Evolutionary conservation across 2,888 invertebrate species (phyloP).

Genomic region (Shargacucullia verbasci): DNA sequence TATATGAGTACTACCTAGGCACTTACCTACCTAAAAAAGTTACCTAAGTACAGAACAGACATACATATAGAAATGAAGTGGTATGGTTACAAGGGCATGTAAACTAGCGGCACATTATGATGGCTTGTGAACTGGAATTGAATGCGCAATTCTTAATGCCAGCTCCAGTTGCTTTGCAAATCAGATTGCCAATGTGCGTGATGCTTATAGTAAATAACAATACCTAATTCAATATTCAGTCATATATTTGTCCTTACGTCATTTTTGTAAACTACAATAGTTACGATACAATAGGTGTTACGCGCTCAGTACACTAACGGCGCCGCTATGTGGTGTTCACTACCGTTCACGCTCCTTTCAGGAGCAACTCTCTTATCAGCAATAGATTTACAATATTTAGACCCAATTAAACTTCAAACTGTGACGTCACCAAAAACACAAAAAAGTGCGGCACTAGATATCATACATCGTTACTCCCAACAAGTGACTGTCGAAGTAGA

Average conservation of each 20-base stretch:
- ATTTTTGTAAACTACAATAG: not conserved
- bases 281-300: not conserved
- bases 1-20: too few relatives aligned
- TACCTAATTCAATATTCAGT: not conserved
- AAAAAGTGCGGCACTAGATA: slow-evolving; percentile 64
- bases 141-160: too few relatives aligned
- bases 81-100: too few relatives aligned
- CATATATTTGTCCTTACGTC: not conserved
- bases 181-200: too few relatives aligned
- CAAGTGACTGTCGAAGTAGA: slow-evolving; percentile 69
- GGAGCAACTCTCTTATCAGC: slow-evolving; percentile 53
- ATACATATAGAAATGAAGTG: too few relatives aligned
- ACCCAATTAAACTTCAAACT: slow-evolving; percentile 51
- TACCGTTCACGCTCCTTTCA: slow-evolving; percentile 40
- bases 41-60: too few relatives aligned
- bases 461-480: slow-evolving; percentile 67
- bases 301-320: slow-evolving; percentile 24
- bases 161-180: too few relatives aligned
- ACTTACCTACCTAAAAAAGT: too few relatives aligned
- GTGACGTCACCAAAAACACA: slow-evolving; percentile 66
- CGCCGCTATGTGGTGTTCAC: slow-evolving; percentile 37
- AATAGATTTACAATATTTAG: slow-evolving; percentile 74
- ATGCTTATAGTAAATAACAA: not conserved
- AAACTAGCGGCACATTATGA: too few relatives aligned
- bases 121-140: too few relatives aligned